Conservation (phyloP, 2,113 vertebrate genomes). For the Anoura caudifer region DNA sequence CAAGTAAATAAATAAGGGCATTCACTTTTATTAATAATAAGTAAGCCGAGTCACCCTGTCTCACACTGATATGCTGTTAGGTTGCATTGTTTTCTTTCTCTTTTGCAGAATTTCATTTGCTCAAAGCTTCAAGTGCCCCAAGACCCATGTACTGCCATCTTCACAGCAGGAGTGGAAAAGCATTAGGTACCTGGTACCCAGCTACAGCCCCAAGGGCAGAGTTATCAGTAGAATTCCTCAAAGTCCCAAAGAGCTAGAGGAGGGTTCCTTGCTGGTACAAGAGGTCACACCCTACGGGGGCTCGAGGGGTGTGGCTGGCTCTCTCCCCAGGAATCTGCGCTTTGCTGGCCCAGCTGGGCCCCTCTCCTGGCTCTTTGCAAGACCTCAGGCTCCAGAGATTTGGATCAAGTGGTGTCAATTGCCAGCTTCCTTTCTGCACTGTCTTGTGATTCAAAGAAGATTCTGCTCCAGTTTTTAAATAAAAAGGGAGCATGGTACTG, state of each 20-base stretch:
- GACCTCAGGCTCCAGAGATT: conserved; percentile 86
- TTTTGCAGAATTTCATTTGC: conserved; percentile 21
- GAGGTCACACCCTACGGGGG: conserved; percentile 79
- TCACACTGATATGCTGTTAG: not conserved
- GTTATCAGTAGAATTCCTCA: conserved; percentile 82
- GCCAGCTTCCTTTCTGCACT: conserved; percentile 86
- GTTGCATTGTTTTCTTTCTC: not conserved
- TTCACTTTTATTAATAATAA: conserved; percentile 35
- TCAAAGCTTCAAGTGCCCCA: conserved; percentile 7
- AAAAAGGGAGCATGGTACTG: conserved; percentile 72
- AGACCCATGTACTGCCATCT: conserved; percentile 48
- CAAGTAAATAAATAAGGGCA: not conserved
- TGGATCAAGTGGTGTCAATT: conserved; percentile 90
- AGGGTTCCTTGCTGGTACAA: conserved; percentile 77
- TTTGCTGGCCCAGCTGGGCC: conserved; percentile 87
- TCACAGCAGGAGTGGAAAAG: conserved; percentile 23
- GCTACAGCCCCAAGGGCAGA: conserved; percentile 68
- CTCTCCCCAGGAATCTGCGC: conserved; percentile 81
- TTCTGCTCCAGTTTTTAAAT: conserved; percentile 77
- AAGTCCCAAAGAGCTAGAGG: conserved; percentile 73
- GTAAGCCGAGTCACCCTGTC: not conserved
- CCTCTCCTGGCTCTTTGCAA: conserved; percentile 89
- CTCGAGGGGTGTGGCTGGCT: conserved; percentile 74
- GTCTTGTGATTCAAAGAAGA: conserved; percentile 88
- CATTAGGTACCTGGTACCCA: conserved; percentile 80